These are phyloP conservation scores for Leucoptera coffeella DNA, from an alignment of 2,888 invertebrate genomes.

Conservation along the genomic window DNA sequence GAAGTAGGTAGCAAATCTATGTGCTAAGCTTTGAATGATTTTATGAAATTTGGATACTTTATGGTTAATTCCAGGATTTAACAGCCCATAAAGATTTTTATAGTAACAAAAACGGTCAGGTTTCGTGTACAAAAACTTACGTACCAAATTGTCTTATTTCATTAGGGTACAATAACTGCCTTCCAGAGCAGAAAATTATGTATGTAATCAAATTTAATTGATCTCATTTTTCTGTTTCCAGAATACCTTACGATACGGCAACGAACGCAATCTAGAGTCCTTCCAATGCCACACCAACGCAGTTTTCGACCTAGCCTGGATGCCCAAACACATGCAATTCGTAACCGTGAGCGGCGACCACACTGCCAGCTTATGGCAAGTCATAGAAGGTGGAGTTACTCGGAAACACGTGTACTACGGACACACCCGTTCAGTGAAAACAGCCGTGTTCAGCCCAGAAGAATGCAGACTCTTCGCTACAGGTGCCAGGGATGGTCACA, in stretches of 20 bases:
- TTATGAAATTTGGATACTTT: too few relatives aligned
- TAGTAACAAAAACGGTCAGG: too few relatives aligned
- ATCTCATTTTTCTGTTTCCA: slow-evolving; percentile 12
- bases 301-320: slow-evolving; percentile 86
- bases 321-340: slow-evolving; percentile 66
- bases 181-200: too few relatives aligned
- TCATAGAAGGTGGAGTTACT: slow-evolving; percentile 42
- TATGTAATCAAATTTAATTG: too few relatives aligned
- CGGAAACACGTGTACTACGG: slow-evolving; percentile 59
- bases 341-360: slow-evolving; percentile 86
- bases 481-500: slow-evolving; percentile 81
- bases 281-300: slow-evolving; percentile 76
- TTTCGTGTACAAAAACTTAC: too few relatives aligned
- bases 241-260: slow-evolving; percentile 33
- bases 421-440: slow-evolving; percentile 78
- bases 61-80: too few relatives aligned
- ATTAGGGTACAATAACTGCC: too few relatives aligned
- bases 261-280: slow-evolving; percentile 34
- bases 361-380: slow-evolving; percentile 74
- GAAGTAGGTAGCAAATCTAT: too few relatives aligned
- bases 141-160: too few relatives aligned
- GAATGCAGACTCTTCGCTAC: slow-evolving; percentile 77
- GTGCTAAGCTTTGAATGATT: too few relatives aligned
- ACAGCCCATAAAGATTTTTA: too few relatives aligned
- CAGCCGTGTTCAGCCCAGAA: slow-evolving; percentile 65